Conservation (phyloP, 2,888 invertebrate genomes). For the Calliscelio sp. region DNA sequence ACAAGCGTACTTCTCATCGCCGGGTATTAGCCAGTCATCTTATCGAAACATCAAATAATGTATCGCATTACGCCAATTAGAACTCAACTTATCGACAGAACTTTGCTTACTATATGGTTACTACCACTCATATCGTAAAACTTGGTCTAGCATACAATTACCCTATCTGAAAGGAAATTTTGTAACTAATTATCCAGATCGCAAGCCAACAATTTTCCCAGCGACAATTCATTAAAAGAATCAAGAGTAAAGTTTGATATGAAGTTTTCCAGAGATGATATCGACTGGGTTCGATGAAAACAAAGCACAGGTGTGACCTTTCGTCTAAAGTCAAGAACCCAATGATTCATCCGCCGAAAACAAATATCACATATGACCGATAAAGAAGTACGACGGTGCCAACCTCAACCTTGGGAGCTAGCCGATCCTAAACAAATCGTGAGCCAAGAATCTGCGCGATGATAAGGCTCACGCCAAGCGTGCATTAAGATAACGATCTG, state of each 20-base stretch:
- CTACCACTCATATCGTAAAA: too few relatives aligned
- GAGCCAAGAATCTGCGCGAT: constrained; percentile 41
- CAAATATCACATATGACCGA: constrained; percentile 29
- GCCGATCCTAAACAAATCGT: constrained; percentile 50
- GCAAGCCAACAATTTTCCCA: neutral
- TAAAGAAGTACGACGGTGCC: neutral
- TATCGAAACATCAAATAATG: neutral
- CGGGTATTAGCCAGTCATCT: neutral
- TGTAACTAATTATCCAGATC: neutral
- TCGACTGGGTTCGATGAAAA: neutral
- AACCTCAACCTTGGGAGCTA: constrained; percentile 71
- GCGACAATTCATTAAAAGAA: neutral
- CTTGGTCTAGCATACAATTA: neutral
- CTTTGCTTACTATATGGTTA: too few relatives aligned
- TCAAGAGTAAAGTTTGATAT: neutral
- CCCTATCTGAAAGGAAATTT: neutral
- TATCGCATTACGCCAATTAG: neutral
- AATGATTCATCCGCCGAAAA: constrained; percentile 26
- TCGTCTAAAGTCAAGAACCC: constrained; percentile 27
- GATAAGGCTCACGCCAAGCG: constrained; percentile 82
- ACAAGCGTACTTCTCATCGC: neutral
- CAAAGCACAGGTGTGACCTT: neutral
- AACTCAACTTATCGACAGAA: neutral
- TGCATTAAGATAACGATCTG: constrained; percentile 81
- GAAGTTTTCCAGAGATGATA: neutral